phyloP scores from a whole-genome alignment of 1,140 invertebrate species.

The Drosophila sturtevanti region DNA sequence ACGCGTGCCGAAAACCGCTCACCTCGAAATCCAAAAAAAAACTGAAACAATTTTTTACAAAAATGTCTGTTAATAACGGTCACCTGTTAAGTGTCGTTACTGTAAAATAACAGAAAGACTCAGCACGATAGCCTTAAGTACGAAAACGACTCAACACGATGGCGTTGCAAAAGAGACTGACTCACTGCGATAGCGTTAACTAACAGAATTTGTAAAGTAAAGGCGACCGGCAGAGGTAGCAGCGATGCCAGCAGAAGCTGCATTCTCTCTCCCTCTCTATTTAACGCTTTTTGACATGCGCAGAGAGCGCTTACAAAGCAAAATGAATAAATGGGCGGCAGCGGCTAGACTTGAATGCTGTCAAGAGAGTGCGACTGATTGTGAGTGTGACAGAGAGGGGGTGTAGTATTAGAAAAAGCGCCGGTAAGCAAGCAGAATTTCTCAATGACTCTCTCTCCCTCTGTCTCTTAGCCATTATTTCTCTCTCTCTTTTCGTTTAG shows the following conservation, averaged over 20 bases:
- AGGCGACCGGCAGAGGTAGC: constrained; percentile 17
- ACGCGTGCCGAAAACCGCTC: constrained; percentile 30
- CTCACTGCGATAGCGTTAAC: neutral
- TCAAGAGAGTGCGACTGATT: constrained; percentile 24
- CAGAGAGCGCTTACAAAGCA: constrained; percentile 28
- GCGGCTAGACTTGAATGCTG: neutral
- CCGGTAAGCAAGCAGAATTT: constrained; percentile 50
- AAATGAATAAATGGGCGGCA: constrained; percentile 55
- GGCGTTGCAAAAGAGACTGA: neutral
- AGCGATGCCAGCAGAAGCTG: constrained; percentile 20
- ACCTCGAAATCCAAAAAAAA: constrained; percentile 71
- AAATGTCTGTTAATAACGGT: constrained; percentile 45
- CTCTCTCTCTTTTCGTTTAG: constrained; percentile 31
- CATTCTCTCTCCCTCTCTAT: neutral
- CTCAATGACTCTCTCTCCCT: constrained; percentile 9
- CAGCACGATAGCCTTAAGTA: neutral
- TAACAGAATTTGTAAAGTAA: neutral
- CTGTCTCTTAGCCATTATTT: neutral
- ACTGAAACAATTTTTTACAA: constrained; percentile 64
- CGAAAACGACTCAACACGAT: neutral
- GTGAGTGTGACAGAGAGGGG: constrained; percentile 18
- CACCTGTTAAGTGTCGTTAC: neutral
- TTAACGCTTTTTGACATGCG: constrained; percentile 22
- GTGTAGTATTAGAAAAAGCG: constrained; percentile 63
- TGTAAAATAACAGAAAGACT: neutral